Evolutionary conservation across 2,113 vertebrate genomes (phyloP).

Genomic region (Clarias batrachus): DNA sequence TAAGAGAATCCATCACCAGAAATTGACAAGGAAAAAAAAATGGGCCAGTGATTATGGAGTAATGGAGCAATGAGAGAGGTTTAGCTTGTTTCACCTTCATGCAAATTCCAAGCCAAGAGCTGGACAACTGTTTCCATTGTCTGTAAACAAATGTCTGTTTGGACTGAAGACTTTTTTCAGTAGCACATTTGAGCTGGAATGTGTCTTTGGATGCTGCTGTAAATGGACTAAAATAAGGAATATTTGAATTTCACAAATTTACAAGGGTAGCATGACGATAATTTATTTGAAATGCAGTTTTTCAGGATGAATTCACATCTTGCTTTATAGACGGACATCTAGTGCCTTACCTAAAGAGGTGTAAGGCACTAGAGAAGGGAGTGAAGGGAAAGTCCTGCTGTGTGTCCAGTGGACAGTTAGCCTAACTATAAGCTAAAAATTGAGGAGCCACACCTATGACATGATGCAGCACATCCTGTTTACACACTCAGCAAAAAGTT

Average conservation of each 20-base stretch:
- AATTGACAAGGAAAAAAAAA: background rate
- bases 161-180: background rate
- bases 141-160: background rate
- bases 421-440: background rate
- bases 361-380: background rate
- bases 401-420: background rate
- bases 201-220: background rate
- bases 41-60: background rate
- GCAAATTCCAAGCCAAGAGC: background rate
- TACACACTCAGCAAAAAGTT: background rate
- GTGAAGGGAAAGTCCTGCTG: background rate
- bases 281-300: background rate
- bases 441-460: background rate
- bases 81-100: background rate
- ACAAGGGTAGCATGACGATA: too few relatives aligned
- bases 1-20: background rate
- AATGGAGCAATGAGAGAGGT: background rate
- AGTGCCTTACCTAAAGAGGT: background rate
- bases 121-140: background rate
- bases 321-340: background rate
- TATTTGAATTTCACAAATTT: background rate
- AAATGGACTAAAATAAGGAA: background rate
- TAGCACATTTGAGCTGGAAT: background rate
- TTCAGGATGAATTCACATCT: background rate
- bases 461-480: background rate